These are phyloP conservation scores for Takifugu flavidus DNA, from an alignment of 2,113 vertebrate species.

Conservation along the genomic window DNA sequence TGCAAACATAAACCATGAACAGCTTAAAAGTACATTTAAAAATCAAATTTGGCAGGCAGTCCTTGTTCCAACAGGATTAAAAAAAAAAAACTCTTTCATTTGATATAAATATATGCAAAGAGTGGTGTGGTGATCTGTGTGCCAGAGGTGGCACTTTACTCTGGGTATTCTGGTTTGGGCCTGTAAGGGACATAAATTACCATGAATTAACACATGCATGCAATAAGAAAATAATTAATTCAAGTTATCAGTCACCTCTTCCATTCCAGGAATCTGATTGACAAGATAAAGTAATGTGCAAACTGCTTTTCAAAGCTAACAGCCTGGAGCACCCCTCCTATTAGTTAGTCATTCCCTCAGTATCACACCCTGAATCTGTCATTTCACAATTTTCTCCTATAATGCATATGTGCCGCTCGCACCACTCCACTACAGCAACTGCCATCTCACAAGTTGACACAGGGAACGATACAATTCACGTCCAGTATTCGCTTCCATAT, in stretches of 20 bases:
- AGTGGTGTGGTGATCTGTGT: constrained; percentile 72
- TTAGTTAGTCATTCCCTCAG: constrained; percentile 82
- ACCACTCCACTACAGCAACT: constrained; percentile 74
- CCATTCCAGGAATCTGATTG: constrained; percentile 78
- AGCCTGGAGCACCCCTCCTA: constrained; percentile 80
- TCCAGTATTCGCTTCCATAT: constrained; percentile 71
- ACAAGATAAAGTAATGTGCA: constrained; percentile 79
- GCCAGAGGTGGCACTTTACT: constrained; percentile 76
- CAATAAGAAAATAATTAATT: constrained; percentile 79
- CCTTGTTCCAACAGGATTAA: constrained; percentile 72
- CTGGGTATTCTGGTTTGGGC: constrained; percentile 75
- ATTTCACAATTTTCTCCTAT: constrained; percentile 81
- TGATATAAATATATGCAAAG: constrained; percentile 75
- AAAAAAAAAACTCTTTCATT: constrained; percentile 68
- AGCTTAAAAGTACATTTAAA: constrained; percentile 73
- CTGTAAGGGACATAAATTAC: constrained; percentile 76
- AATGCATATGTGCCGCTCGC: constrained; percentile 81
- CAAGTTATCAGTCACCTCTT: constrained; percentile 78
- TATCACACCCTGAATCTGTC: constrained; percentile 82
- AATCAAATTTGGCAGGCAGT: constrained; percentile 68
- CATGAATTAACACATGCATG: constrained; percentile 78
- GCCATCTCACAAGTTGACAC: constrained; percentile 74
- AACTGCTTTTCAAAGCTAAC: constrained; percentile 77
- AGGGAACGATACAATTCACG: constrained; percentile 69
- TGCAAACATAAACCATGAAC: constrained; percentile 61